Conservation (phyloP, 2,113 vertebrate species). For the Polyodon spathula region DNA sequence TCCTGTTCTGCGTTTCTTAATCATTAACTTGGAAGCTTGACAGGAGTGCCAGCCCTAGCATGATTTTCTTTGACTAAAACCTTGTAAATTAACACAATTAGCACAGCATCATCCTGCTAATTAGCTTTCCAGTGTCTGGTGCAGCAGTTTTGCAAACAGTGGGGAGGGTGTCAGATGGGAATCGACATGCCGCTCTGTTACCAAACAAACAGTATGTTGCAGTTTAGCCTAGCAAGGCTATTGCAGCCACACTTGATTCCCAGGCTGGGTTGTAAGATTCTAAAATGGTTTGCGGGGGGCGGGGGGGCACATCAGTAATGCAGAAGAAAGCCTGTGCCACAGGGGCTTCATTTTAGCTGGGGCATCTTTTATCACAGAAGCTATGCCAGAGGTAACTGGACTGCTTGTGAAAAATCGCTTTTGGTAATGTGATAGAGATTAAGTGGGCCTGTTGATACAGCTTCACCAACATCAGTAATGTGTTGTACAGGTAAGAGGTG, state of each 20-base stretch:
- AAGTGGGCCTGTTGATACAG: constrained; percentile 43
- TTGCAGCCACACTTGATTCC: constrained; percentile 57
- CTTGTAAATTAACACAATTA: constrained; percentile 99
- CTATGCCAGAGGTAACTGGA: constrained; percentile 54
- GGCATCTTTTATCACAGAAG: constrained; percentile 46
- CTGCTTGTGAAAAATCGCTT: constrained; percentile 53
- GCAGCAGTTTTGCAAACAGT: constrained; percentile 77
- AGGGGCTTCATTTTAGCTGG: constrained; percentile 49
- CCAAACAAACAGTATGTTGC: constrained; percentile 55
- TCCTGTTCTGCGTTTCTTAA: constrained; percentile 73
- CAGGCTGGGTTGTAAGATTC: constrained; percentile 49
- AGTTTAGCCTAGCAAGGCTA: constrained; percentile 35
- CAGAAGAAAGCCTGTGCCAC: constrained; percentile 48
- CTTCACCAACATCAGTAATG: constrained; percentile 30
- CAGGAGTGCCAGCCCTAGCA: constrained; percentile 80
- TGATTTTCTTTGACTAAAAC: constrained; percentile 93
- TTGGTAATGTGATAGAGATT: constrained; percentile 51
- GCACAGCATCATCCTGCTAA: constrained; percentile 93
- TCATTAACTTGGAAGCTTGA: constrained; percentile 83
- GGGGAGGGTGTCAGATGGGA: constrained; percentile 75
- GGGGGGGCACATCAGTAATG: constrained; percentile 40
- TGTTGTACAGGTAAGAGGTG: constrained; percentile 32
- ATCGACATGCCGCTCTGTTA: constrained; percentile 75
- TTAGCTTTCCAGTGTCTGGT: constrained; percentile 86
- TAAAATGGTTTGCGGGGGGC: constrained; percentile 46